Evolutionary conservation across 1,140 invertebrate species (phyloP).

Genomic region (Caenorhabditis remanei): DNA sequence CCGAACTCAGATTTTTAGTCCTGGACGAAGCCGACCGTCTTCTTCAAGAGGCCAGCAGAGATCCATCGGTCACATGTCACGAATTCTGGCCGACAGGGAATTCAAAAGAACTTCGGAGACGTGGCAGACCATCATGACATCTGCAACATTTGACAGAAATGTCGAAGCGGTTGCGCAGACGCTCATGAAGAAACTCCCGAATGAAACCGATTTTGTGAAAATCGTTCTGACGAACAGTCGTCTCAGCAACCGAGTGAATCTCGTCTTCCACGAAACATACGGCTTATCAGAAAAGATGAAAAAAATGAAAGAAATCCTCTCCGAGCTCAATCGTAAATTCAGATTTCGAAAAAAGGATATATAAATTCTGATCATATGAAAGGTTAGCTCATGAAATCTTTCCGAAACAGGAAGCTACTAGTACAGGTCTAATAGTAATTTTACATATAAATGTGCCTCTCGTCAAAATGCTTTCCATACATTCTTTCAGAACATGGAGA

Average conservation of each 20-base stretch:
- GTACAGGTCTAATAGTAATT: too few relatives aligned
- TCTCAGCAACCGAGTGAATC: neutral
- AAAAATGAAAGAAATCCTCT: neutral
- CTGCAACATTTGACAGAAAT: neutral
- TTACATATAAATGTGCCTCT: too few relatives aligned
- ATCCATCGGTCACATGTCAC: neutral
- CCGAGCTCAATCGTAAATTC: neutral
- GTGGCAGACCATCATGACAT: neutral
- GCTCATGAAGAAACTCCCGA: neutral
- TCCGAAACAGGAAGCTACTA: too few relatives aligned
- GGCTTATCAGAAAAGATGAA: neutral
- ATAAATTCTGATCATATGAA: too few relatives aligned
- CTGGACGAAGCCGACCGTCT: slow-evolving; percentile 47
- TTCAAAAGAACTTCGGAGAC: neutral
- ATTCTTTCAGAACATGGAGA: slow-evolving; percentile 2
- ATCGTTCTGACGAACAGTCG: neutral
- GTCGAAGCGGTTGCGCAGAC: neutral
- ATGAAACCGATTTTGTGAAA: neutral
- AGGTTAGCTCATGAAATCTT: too few relatives aligned
- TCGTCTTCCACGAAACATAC: neutral
- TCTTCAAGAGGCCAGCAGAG: neutral
- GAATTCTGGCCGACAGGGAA: neutral
- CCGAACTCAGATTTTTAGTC: neutral
- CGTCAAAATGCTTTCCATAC: too few relatives aligned
- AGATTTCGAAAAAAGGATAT: too few relatives aligned